Base-by-base conservation (phyloP, 2,888 invertebrate species). In the Drosophila merina region DNA sequence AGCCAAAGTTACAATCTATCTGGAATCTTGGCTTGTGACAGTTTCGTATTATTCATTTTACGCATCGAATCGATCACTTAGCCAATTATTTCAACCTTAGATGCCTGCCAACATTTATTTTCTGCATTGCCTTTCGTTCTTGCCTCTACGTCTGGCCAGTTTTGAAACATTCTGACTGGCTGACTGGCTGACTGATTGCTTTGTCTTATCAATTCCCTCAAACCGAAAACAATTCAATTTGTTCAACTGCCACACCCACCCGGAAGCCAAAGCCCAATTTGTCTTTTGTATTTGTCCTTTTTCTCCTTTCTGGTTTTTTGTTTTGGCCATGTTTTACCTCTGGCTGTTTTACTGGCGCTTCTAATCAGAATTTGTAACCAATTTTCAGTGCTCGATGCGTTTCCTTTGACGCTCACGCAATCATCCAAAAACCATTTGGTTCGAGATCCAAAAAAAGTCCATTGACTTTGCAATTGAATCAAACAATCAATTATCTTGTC, bases 401-500 rank as follows among this genome's bases (percentile, higher is more conserved):
- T 79, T 78, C 79, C 82, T 82, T 86, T 82, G 85, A 72, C 78
- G 72, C 79, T 76, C 75, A 76, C 70, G 77, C 81, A 86, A 84
- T 86, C 87, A 79, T 68, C 54, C 66, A 58, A 67, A 63, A 59
- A 51, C 64, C 64, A 64, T 64, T 66, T 48, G 20, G 55, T 33
- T 40, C 40, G 57, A 57, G 50, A 33, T 33, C 31, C 58, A 30
- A 28, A 70, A 72, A 71, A 74, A 36, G n/a, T 57, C 75, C 77
- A 83, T 84, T 84, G 84, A 88, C 86, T 88, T 83, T 75, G 42
- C 86, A 74, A 83, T 83, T 86, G 84, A 86, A 88, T 86, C 84
- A 83, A 79, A 84, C 84, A 84, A 88, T 88, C 84, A 84, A 84
- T 84, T 84, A 84, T 88, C 80, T 69, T 84, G 88, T 86, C 88